Percentiles rank a stretch among this genome's conserved stretches.
Evolutionary conservation across 2,888 invertebrate genomes (phyloP).

Genomic region (Drosophila algonquin): DNA sequence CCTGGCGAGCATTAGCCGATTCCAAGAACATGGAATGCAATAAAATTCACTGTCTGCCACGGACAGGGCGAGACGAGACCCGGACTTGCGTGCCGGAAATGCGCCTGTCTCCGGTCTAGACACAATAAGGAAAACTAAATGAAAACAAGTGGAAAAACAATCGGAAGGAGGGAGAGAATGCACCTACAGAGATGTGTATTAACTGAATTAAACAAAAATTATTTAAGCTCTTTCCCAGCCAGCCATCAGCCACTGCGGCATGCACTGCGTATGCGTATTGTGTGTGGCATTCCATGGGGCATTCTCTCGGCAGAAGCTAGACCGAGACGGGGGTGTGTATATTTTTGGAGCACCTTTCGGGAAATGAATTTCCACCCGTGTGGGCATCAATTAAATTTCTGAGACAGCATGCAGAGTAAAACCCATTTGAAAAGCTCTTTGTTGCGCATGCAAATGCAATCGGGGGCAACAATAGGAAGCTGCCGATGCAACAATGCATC

Average conservation of each 20-base stretch:
- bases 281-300: slow-evolving; percentile 25
- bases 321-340: slow-evolving; percentile 12
- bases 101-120: slow-evolving; percentile 70
- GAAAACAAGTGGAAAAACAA: slow-evolving; percentile 11
- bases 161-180: slow-evolving; percentile 24
- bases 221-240: slow-evolving; percentile 1
- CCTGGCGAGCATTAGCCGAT: slow-evolving; percentile 26
- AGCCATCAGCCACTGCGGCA: background rate
- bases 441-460: slow-evolving; percentile 38
- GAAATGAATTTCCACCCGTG: slow-evolving; percentile 38
- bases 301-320: slow-evolving; percentile 4
- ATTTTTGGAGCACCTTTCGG: slow-evolving; percentile 23
- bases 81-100: slow-evolving; percentile 65
- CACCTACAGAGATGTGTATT: slow-evolving; percentile 44
- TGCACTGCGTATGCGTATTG: slow-evolving; percentile 47
- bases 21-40: slow-evolving; percentile 35
- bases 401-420: slow-evolving; percentile 10
- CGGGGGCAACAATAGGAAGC: slow-evolving; percentile 40
- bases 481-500: slow-evolving; percentile 18
- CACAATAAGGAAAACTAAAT: slow-evolving; percentile 50
- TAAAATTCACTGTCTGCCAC: slow-evolving; percentile 42
- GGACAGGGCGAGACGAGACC: slow-evolving; percentile 1
- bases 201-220: slow-evolving; percentile 59
- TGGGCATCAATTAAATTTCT: slow-evolving; percentile 38
- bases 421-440: slow-evolving; percentile 31